These are phyloP conservation scores for Daktulosphaira vitifoliae DNA, from an alignment of 1,140 invertebrate genomes.

Conservation along the genomic window DNA sequence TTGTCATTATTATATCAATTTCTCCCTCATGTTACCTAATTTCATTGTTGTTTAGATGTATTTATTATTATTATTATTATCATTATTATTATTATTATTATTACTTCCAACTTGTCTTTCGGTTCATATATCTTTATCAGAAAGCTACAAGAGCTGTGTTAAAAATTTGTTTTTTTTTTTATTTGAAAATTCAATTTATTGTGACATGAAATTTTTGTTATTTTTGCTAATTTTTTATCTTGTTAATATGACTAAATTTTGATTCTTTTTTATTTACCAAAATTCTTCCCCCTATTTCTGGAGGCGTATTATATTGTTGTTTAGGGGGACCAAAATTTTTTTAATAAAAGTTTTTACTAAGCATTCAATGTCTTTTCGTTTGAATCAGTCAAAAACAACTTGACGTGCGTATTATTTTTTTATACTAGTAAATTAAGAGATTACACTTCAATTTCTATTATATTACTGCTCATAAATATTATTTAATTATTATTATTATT, in stretches of 20 bases:
- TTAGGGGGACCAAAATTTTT: slow-evolving; percentile 29
- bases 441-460: slow-evolving; percentile 27
- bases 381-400: slow-evolving; percentile 30
- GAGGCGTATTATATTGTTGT: slow-evolving; percentile 33
- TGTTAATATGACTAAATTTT: slow-evolving; percentile 31
- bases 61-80: slow-evolving; percentile 31
- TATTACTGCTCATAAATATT: slow-evolving; percentile 29
- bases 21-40: slow-evolving; percentile 32
- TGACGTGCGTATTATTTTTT: slow-evolving; percentile 30
- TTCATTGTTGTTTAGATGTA: slow-evolving; percentile 33
- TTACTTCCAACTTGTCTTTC: slow-evolving; percentile 31
- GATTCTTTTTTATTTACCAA: slow-evolving; percentile 20
- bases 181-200: slow-evolving; percentile 2
- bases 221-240: slow-evolving; percentile 32
- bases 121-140: slow-evolving; percentile 32
- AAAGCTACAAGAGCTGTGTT: slow-evolving; percentile 31
- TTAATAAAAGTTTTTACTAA: slow-evolving; percentile 24
- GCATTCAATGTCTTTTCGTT: slow-evolving; percentile 31
- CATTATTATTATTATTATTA: no score
- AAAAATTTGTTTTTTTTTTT: slow-evolving; percentile 29
- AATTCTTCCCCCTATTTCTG: slow-evolving; percentile 33
- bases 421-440: slow-evolving; percentile 23
- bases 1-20: slow-evolving; percentile 26
- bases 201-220: slow-evolving; percentile 19
- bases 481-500: slow-evolving; percentile 16